A percentile compares a stretch with the other conserved stretches of the same genome.
These are phyloP conservation scores for Malaclemys terrapin DNA, from an alignment of 2,113 vertebrate species.

Conservation along the genomic window DNA sequence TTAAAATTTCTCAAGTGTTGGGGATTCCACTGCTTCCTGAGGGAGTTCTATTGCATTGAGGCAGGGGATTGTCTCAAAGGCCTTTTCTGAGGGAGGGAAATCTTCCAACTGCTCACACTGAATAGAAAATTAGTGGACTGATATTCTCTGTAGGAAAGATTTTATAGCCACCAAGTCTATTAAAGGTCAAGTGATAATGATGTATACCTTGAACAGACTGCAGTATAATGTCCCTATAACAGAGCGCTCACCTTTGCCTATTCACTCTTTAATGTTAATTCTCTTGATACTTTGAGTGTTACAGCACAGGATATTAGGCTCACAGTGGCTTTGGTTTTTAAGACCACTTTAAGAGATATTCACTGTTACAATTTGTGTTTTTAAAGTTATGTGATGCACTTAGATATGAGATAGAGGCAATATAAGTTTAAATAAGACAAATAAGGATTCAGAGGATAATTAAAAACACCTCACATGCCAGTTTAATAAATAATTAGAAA, in stretches of 20 bases:
- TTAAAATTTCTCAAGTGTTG: background rate
- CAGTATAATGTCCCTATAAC: accelerated
- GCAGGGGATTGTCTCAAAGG: background rate
- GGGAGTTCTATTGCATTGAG: background rate
- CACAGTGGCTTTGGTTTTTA: background rate
- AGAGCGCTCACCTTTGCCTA: accelerated
- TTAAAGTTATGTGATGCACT: background rate
- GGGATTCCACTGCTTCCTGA: background rate
- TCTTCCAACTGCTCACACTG: background rate
- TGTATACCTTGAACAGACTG: accelerated
- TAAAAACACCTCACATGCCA: background rate
- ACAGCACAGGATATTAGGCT: background rate
- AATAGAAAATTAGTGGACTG: background rate
- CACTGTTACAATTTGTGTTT: accelerated
- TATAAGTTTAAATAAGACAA: background rate
- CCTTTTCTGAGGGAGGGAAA: background rate
- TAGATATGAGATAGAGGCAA: background rate
- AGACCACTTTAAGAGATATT: background rate
- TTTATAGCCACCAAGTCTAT: accelerated
- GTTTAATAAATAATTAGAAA: background rate
- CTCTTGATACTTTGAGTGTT: background rate
- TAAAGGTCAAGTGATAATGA: background rate
- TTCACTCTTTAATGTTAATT: accelerated
- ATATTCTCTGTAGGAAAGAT: accelerated
- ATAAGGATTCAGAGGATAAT: background rate